Conservation (phyloP, 2,797 vertebrate genomes). For the Onychomys arenicola region DNA sequence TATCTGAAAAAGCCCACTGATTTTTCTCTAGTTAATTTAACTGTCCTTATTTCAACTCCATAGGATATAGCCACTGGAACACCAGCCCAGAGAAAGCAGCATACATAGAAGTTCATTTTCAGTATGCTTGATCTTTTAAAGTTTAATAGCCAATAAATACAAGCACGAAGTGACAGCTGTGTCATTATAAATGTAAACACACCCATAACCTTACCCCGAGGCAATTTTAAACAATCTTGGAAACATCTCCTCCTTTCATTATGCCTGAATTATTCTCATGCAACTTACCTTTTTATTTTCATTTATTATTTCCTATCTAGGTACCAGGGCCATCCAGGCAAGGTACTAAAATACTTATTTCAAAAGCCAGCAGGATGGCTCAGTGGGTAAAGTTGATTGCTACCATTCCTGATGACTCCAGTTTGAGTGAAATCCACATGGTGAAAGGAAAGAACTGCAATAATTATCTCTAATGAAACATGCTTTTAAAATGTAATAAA, state of each 20-base stretch:
- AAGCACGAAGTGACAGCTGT: conserved; percentile 2
- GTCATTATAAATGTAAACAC: conserved; percentile 48
- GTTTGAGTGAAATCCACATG: not conserved
- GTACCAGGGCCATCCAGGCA: not conserved
- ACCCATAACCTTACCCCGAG: not conserved
- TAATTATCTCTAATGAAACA: not conserved
- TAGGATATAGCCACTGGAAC: not conserved
- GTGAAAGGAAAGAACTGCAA: not conserved
- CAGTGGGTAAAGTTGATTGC: not conserved
- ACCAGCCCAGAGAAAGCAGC: not conserved
- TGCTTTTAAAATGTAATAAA: not conserved
- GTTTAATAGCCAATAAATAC: conserved; percentile 55
- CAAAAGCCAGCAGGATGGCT: not conserved
- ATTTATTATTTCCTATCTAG: conserved; percentile 24
- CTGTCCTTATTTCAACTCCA: conserved; percentile 20
- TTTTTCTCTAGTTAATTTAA: conserved; percentile 52
- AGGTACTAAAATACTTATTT: not conserved
- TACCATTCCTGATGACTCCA: not conserved
- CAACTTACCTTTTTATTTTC: not conserved
- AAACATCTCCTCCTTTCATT: not conserved
- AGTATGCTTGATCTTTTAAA: conserved; percentile 16
- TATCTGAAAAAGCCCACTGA: not conserved
- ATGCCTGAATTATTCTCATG: not conserved
- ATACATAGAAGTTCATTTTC: not conserved
- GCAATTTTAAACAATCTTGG: not conserved